These are phyloP conservation scores for Drosophila parabipectinata DNA, from an alignment of 1,140 invertebrate species.

Conservation along the genomic window DNA sequence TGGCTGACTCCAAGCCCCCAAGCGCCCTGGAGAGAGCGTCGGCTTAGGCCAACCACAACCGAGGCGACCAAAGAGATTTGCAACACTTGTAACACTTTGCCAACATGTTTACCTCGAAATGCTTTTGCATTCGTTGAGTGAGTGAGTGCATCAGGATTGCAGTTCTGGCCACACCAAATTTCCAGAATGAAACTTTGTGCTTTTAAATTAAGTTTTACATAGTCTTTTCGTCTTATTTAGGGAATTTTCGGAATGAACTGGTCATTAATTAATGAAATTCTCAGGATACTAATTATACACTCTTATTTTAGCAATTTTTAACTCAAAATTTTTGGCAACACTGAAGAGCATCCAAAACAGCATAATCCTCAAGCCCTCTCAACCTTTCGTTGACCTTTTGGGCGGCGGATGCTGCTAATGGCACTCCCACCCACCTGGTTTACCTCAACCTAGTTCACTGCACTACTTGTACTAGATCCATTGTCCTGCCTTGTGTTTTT, in stretches of 20 bases:
- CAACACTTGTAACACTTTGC: constrained; percentile 65
- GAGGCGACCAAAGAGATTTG: constrained; percentile 41
- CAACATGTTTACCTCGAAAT: constrained; percentile 62
- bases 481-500: constrained; percentile 54
- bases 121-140: constrained; percentile 50
- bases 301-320: background rate
- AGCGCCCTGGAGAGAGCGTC: constrained; percentile 15
- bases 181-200: background rate
- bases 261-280: background rate
- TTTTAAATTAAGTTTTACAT: background rate
- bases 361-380: constrained; percentile 6
- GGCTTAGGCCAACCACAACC: constrained; percentile 47
- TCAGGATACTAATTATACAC: background rate
- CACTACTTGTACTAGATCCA: constrained; percentile 31
- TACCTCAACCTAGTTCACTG: constrained; percentile 5
- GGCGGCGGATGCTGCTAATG: constrained; percentile 55
- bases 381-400: constrained; percentile 55
- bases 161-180: background rate
- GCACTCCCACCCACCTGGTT: constrained; percentile 15
- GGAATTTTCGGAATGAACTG: background rate
- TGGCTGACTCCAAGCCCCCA: constrained; percentile 49
- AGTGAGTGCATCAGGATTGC: constrained; percentile 20
- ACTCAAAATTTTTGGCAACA: background rate
- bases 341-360: constrained; percentile 13
- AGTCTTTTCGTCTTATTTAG: background rate